Evolutionary conservation across 2,888 invertebrate genomes (phyloP).

Genomic region (Ophion ellenae): DNA sequence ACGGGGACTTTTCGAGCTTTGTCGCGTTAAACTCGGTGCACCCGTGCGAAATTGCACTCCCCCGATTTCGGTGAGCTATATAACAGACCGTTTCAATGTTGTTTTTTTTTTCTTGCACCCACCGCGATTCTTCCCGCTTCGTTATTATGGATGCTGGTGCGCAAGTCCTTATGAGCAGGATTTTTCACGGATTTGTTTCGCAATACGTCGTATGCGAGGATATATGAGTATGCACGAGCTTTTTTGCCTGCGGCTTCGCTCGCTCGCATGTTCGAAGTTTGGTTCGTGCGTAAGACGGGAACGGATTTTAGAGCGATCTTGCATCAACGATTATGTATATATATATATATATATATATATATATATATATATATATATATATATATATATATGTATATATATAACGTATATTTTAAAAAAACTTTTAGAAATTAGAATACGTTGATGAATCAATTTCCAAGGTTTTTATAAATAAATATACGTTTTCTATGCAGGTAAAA

Average conservation of each 20-base stretch:
- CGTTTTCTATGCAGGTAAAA: background rate
- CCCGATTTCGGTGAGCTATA: constrained; percentile 65
- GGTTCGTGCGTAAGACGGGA: too few species aligned
- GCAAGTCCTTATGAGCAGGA: constrained; percentile 31
- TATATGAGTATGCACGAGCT: background rate
- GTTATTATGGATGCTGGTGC: constrained; percentile 68
- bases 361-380: too few species aligned
- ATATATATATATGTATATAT: too few species aligned
- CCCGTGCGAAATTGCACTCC: constrained; percentile 69
- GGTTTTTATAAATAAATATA: background rate
- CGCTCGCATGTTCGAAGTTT: too few species aligned
- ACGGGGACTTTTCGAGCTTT: constrained; percentile 36
- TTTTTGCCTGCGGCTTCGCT: too few species aligned
- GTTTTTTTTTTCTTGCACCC: constrained; percentile 68
- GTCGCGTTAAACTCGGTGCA: constrained; percentile 61
- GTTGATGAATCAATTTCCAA: too few species aligned
- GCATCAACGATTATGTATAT: too few species aligned
- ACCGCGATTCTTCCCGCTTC: constrained; percentile 70
- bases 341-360: too few species aligned
- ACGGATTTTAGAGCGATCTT: too few species aligned
- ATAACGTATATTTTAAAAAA: too few species aligned
- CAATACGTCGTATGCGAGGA: constrained; percentile 1
- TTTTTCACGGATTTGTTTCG: constrained; percentile 49
- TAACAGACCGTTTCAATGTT: constrained; percentile 74
- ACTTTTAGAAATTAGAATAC: too few species aligned